These are phyloP conservation scores for Eptesicus fuscus DNA, from an alignment of 2,113 vertebrate species.

Conservation along the genomic window DNA sequence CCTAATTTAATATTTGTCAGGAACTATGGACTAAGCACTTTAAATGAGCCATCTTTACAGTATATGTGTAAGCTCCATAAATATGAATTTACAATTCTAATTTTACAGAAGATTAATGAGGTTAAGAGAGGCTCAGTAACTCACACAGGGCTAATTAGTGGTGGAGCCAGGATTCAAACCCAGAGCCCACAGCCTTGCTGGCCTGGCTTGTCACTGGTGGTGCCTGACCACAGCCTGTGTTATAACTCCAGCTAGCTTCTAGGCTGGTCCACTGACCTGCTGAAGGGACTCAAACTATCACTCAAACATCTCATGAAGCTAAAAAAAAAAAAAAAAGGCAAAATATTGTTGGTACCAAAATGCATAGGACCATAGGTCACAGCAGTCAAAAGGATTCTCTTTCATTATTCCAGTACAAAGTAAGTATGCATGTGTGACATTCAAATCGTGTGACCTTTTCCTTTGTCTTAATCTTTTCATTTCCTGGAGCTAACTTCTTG, in stretches of 20 bases:
- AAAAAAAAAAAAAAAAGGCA: neutral
- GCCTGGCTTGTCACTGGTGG: fast-evolving
- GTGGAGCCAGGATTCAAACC: neutral
- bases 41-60: neutral
- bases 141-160: neutral
- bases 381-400: neutral
- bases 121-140: neutral
- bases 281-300: neutral
- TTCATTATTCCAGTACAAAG: neutral
- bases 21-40: neutral
- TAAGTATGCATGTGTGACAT: neutral
- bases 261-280: neutral
- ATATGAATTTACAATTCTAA: neutral
- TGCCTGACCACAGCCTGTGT: neutral
- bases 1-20: neutral
- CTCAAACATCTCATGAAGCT: neutral
- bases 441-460: neutral
- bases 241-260: neutral
- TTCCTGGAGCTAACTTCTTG: neutral
- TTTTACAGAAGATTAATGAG: neutral
- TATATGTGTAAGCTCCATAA: neutral
- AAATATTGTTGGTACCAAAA: neutral
- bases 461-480: neutral
- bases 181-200: neutral
- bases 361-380: neutral